Percentiles rank a stretch among this genome's conserved stretches.
Evolutionary conservation across 2,888 invertebrate species (phyloP).

Genomic region (Pemphredon lugubris): DNA sequence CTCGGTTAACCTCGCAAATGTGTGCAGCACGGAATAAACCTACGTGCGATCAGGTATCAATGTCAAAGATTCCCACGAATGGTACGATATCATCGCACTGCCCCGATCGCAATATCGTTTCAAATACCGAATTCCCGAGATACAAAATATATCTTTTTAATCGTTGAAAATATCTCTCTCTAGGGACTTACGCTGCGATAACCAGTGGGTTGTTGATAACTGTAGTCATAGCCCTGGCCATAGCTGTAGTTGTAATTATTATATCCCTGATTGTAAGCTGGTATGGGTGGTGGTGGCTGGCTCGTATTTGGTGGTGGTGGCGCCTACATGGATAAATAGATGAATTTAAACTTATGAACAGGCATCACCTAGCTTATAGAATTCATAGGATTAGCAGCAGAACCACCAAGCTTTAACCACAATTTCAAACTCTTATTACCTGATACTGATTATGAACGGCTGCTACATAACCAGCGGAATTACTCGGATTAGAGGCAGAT

Average conservation of each 20-base stretch:
- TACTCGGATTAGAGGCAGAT: constrained; percentile 61
- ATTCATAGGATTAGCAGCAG: too few species aligned
- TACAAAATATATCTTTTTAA: constrained; percentile 8
- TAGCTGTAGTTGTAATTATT: constrained; percentile 78
- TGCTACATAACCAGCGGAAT: constrained; percentile 67
- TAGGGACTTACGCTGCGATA: constrained; percentile 78
- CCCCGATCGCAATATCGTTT: constrained; percentile 8
- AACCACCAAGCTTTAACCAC: too few species aligned
- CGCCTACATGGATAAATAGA: constrained; percentile 58
- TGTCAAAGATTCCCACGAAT: background rate
- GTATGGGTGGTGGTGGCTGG: constrained; percentile 76
- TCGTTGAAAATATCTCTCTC: constrained; percentile 1
- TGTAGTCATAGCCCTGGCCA: constrained; percentile 75
- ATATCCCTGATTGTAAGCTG: constrained; percentile 75
- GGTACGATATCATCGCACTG: constrained; percentile 10
- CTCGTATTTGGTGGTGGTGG: constrained; percentile 77
- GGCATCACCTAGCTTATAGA: too few species aligned
- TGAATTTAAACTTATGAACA: too few species aligned
- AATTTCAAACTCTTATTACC: too few species aligned
- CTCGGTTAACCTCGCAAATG: constrained; percentile 29
- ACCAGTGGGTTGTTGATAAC: constrained; percentile 74
- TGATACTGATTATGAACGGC: constrained; percentile 77
- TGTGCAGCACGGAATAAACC: constrained; percentile 13
- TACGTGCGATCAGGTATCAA: constrained; percentile 7
- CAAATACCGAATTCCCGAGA: constrained; percentile 11